phyloP scores from a whole-genome alignment of 2,797 vertebrate species.

The Propithecus perrieri region DNA sequence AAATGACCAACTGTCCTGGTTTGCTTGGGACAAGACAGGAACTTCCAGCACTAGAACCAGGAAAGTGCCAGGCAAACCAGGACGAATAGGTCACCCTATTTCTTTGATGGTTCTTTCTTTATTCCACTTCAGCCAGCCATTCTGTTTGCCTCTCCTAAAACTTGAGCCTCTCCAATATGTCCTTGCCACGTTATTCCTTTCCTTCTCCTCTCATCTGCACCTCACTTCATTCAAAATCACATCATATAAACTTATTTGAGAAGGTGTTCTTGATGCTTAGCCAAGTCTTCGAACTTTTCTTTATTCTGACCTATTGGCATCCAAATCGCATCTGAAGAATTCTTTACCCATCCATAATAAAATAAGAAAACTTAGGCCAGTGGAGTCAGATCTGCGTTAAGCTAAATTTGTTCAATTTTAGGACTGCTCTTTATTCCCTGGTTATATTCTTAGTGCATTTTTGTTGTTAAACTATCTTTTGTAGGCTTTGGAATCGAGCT shows the following conservation, averaged over 20 bases:
- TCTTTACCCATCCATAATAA: neutral
- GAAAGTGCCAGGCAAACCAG: neutral
- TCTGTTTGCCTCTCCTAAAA: neutral
- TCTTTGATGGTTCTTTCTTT: neutral
- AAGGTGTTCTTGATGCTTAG: neutral
- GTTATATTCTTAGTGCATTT: neutral
- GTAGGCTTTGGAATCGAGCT: neutral
- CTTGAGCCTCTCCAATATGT: accelerated
- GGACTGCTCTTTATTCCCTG: neutral
- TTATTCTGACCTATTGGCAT: neutral
- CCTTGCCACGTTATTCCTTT: neutral
- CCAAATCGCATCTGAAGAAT: neutral
- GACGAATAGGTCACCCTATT: no score
- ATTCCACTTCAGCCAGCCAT: neutral
- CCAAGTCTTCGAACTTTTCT: neutral
- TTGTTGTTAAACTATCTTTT: constrained; percentile 10
- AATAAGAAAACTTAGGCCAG: neutral
- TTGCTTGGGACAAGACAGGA: neutral
- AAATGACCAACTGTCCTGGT: neutral
- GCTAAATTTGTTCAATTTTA: neutral
- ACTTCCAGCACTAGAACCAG: neutral
- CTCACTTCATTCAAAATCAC: neutral
- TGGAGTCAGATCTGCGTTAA: neutral
- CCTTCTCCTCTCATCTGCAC: neutral
- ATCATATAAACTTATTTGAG: neutral